Base-by-base conservation (phyloP, 2,888 invertebrate genomes). In the Sarcophaga caerulescens region DNA sequence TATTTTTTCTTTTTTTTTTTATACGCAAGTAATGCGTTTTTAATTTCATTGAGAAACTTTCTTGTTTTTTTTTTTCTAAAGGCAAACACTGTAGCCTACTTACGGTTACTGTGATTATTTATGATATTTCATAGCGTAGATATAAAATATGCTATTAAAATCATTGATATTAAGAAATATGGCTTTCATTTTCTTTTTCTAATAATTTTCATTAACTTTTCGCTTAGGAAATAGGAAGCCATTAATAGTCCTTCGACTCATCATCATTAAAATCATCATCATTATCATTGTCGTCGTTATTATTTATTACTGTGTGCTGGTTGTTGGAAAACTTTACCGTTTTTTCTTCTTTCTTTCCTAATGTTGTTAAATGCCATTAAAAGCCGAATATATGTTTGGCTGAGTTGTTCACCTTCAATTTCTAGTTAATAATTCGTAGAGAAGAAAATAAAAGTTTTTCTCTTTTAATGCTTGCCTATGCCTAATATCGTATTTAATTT, bases 31-130 rank as follows among this genome's bases (percentile, higher is more conserved):
- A 81, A 85, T 81, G 84, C 73, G 35, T 85, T 81, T 78, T 81
- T 81, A 81, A 85, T 81, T 81, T 85, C 35, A 77, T 81, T 81
- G 21, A 62, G 52, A 57, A 71, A n/a, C 5, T 74, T 69, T 81
- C 69, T 63, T 78, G 65, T 68, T 21, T 62, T n/a, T 52, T 17
- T 4, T 19, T 57, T 57, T 52, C 4, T 52, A 3, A 17, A 45
- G n/a, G 23, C 14, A 23, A 66, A 59, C 23, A 14, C 45, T 44
- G 8, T 35, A 52, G 17, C 17, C 52, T 52, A 12, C 17, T 52
- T 52, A 14, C 52, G 14, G 17, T 14, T 52, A 52, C 14, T 10
- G 5, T 5, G 10, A 14, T 52, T 52, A 52, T 52, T 52, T 52
- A 52, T 52, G 17, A 52, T 52, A 52, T 52, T 35, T 35, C 10